Evolutionary conservation across 2,888 invertebrate species (phyloP), one percentile per base, ranked within the genome.

Genomic region (Perithous albicinctus): DNA sequence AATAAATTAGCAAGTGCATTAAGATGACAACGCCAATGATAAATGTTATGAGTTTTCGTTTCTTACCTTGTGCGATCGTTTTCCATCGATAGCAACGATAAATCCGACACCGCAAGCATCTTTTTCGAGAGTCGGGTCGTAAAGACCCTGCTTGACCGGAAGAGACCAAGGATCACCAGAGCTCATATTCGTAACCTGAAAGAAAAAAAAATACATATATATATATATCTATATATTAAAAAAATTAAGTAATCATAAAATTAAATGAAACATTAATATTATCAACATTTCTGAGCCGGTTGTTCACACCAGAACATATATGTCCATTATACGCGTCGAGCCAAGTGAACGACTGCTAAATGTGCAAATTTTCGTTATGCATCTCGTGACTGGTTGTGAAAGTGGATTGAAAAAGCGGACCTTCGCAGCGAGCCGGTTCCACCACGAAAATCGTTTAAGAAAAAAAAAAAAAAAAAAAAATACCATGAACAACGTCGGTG

Each of bases 31-130:
- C 3, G 0, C n/a, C 6, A 26, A 54, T 15, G n/a, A 29, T 15
- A n/a, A 54, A 23, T 51, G 23, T 8, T 8, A 51, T 20, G 1
- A 20, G 2, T 23, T 32, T 15, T 59, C 7, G 0, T 61, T 4
- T 90, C 93, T 93, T 91, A 96, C 96, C 95, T 99, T 98, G 94
- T 99, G 97, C 87, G 97, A 96, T 85, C 97, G 95, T 91, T 95
- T 95, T 88, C 99, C 99, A 95, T 99, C 98, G 94, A 99, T 99
- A 93, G 98, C 97, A 93, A 98, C 99, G 90, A 99, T 98, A 94
- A 99, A 99, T 89, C 99, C 99, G 91, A 99, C 99, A 86, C 99
- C 99, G 93, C 99, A 99, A 86, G 99, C 98, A 93, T 99, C 99
- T 93, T 96, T 97, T 94, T 99, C 99, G 93, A 97, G 96, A 91